phyloP scores from a whole-genome alignment of 2,888 invertebrate genomes.

The Meandrusa payeni region DNA sequence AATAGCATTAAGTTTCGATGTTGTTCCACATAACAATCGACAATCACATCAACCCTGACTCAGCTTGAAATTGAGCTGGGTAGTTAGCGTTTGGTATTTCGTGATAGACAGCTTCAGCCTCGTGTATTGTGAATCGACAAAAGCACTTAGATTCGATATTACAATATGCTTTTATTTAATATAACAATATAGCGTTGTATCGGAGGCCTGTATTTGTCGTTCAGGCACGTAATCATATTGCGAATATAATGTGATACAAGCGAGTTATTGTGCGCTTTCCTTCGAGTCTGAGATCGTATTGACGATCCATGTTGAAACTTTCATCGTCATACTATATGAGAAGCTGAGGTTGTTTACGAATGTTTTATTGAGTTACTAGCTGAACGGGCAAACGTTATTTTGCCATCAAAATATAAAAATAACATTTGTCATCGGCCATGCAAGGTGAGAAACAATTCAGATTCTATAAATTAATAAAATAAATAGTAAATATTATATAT shows the following conservation, averaged over 20 bases:
- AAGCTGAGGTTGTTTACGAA: no score
- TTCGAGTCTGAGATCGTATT: no score
- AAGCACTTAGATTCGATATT: conserved; percentile 14
- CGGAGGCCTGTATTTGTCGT: conserved; percentile 11
- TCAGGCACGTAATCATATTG: conserved; percentile 16
- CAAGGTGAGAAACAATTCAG: no score
- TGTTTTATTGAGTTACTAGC: no score
- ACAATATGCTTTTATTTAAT: conserved; percentile 22
- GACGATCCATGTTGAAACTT: no score
- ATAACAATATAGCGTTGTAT: conserved; percentile 10
- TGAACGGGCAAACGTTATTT: no score
- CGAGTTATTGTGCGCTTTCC: no score
- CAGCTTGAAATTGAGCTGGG: conserved; percentile 15
- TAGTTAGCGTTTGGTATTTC: conserved; percentile 19
- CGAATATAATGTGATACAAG: conserved; percentile 6
- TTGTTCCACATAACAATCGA: conserved; percentile 17
- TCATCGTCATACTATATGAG: no score
- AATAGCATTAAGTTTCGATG: conserved; percentile 17
- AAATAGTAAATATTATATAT: no score
- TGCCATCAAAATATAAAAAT: no score
- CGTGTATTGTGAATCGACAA: conserved; percentile 11
- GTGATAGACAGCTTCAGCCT: conserved; percentile 19
- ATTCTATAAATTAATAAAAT: no score
- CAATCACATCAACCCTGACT: conserved; percentile 22
- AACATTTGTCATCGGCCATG: no score